Percentiles rank a stretch among this genome's conserved stretches.
These are phyloP conservation scores for Nemoura dubitans DNA, from an alignment of 2,888 invertebrate species.

Conservation along the genomic window DNA sequence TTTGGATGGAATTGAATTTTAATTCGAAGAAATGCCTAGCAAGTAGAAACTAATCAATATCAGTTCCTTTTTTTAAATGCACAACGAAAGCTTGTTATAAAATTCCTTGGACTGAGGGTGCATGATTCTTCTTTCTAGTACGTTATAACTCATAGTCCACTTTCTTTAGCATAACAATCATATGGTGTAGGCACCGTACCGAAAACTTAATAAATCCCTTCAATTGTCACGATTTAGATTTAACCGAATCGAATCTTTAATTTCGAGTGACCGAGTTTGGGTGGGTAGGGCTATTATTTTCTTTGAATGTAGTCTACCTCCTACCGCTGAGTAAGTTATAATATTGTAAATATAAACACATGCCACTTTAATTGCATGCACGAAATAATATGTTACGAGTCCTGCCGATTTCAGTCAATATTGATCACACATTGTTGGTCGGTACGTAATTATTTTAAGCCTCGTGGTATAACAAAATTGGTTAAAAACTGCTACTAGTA, in stretches of 20 bases:
- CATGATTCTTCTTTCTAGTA: not conserved
- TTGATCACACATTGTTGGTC: too few relatives aligned
- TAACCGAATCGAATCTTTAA: not conserved
- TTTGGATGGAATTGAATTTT: too few relatives aligned
- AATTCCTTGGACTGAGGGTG: not conserved
- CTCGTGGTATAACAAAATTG: too few relatives aligned
- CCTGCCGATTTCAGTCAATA: too few relatives aligned
- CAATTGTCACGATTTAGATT: not conserved
- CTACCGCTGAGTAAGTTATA: too few relatives aligned
- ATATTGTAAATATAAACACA: too few relatives aligned
- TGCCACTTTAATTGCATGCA: too few relatives aligned
- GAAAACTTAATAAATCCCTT: not conserved
- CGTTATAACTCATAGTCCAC: too few relatives aligned
- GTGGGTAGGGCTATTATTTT: not conserved
- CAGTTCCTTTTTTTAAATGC: not conserved
- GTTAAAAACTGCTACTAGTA: too few relatives aligned
- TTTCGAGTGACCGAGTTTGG: not conserved
- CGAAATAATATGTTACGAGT: too few relatives aligned
- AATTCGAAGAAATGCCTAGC: not conserved
- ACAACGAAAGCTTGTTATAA: not conserved
- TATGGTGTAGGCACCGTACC: not conserved
- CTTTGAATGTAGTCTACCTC: not conserved
- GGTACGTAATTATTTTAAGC: too few relatives aligned
- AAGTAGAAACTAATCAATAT: not conserved
- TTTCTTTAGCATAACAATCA: not conserved